Evolutionary conservation across 2,797 vertebrate genomes (phyloP), one percentile per base, ranked within the genome.

Genomic region (Capromys pilorides): DNA sequence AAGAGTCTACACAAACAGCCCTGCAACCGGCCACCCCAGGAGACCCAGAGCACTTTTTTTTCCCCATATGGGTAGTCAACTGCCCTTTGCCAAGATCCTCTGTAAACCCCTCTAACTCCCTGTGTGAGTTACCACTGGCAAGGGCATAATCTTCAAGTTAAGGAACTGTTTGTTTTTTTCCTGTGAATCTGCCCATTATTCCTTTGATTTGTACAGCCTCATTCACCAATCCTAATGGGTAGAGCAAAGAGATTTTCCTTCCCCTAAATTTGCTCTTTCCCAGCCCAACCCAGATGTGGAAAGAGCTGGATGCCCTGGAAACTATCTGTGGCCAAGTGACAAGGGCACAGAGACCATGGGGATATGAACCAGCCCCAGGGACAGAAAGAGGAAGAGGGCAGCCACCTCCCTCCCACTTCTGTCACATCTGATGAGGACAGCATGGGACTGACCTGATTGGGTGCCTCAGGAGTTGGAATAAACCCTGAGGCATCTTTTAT

Each of bases 141-240:
- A 21, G 1, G 5, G 26, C 8, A 18, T 13, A 1, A 66, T n/a
- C 13, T 21, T 1, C 45, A 31, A 6, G 0, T 26, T 13, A 24
- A 78, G 39, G 41, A 77, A 67, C 41, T 13, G 45, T 54, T 54
- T 54, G 39, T 24, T 71, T 61, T 86, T 36, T 39, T 86, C 62
- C 7, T 79, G 75, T 19, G 66, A 36, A 22, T 33, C 59, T 33
- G 33, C 36, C 36, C 59, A 45, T 28, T 36, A n/a, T 49, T 31
- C 21, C 1, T 61, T 19, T 41, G 31, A 69, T n/a, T 85, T 71
- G 13, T 13, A 84, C 6, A 41, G 1, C 41, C 4, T n/a, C 36
- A 45, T 24, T 19, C 45, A 28, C 26, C 18, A 9, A 69, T 39
- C 33, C 49, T 36, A 36, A 85, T 33, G 64, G 51, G 22, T 51